These are phyloP conservation scores for Kradibia gibbosae DNA, from an alignment of 1,140 invertebrate genomes.

Conservation along the genomic window DNA sequence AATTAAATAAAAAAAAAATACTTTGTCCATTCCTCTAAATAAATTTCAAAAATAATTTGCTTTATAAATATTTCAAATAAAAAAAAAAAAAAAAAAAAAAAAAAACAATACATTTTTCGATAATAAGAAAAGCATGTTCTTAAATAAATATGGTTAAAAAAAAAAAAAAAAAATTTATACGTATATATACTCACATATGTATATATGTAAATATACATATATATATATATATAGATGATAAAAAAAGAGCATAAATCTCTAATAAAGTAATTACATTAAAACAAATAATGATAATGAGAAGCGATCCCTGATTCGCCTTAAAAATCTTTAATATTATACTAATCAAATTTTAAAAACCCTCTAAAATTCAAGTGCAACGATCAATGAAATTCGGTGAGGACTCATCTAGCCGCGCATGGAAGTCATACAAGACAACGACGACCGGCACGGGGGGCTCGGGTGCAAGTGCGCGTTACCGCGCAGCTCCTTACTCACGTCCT, in stretches of 20 bases:
- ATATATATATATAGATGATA: too few relatives aligned
- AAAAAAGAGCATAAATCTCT: background rate
- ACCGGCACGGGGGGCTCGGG: conserved; percentile 64
- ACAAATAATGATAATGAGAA: background rate
- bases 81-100: too few relatives aligned
- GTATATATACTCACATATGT: too few relatives aligned
- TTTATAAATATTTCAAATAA: too few relatives aligned
- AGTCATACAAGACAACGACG: conserved; percentile 72
- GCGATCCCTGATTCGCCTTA: background rate
- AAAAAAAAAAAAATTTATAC: background rate
- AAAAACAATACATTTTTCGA: background rate
- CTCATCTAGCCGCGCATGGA: conserved; percentile 71
- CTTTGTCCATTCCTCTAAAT: too few relatives aligned
- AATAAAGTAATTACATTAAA: background rate
- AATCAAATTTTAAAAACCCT: conserved; percentile 48
- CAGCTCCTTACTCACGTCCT: conserved; percentile 69
- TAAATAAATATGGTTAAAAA: conserved; percentile 11
- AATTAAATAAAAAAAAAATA: background rate
- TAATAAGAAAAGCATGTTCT: background rate
- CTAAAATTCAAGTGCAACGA: conserved; percentile 63
- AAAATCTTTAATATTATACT: conserved; percentile 32
- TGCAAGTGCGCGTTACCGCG: conserved; percentile 69
- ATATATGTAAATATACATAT: too few relatives aligned
- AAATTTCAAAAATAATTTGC: too few relatives aligned
- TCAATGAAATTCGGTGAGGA: conserved; percentile 72